Percentiles rank a stretch among this genome's conserved stretches.
Evolutionary conservation across 2,797 vertebrate genomes (phyloP).

Genomic region (Gymnopithys bicolor): DNA sequence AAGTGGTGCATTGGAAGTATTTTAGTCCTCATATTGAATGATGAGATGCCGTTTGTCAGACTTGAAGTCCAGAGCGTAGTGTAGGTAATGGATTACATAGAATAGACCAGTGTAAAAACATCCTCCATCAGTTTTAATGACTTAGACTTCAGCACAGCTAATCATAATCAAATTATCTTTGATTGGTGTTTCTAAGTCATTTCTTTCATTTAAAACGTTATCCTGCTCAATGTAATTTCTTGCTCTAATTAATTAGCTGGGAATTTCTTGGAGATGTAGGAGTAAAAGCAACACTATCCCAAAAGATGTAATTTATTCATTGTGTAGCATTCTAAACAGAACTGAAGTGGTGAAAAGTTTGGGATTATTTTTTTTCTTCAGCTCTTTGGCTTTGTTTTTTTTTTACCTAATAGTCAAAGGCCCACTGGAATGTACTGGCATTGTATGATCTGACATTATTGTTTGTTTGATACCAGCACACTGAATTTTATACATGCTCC

Average conservation of each 20-base stretch:
- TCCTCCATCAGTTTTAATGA: slow-evolving; percentile 68
- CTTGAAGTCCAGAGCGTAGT: slow-evolving; percentile 61
- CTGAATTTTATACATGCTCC: slow-evolving; percentile 66
- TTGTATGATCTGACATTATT: slow-evolving; percentile 60
- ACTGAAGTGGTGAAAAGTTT: slow-evolving; percentile 43
- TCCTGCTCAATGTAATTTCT: slow-evolving; percentile 65
- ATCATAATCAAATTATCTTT: slow-evolving; percentile 68
- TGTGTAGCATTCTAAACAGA: slow-evolving; percentile 47
- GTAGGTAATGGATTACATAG: slow-evolving; percentile 69
- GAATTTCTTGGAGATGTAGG: slow-evolving; percentile 60
- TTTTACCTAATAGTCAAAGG: neutral
- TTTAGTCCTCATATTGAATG: slow-evolving; percentile 52
- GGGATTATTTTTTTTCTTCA: neutral
- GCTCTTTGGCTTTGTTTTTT: neutral
- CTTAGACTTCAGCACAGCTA: slow-evolving; percentile 62
- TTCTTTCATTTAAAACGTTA: slow-evolving; percentile 65
- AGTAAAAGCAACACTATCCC: slow-evolving; percentile 22
- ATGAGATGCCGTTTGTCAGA: slow-evolving; percentile 55
- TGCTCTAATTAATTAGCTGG: slow-evolving; percentile 69
- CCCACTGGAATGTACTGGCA: slow-evolving; percentile 34
- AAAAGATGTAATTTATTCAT: slow-evolving; percentile 55
- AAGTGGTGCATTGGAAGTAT: slow-evolving; percentile 52
- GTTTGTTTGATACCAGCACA: slow-evolving; percentile 46
- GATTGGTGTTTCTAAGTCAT: slow-evolving; percentile 67
- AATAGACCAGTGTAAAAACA: slow-evolving; percentile 61